phyloP scores from a whole-genome alignment of 2,113 vertebrate genomes.

The Chamaetylas fuelleborni region DNA sequence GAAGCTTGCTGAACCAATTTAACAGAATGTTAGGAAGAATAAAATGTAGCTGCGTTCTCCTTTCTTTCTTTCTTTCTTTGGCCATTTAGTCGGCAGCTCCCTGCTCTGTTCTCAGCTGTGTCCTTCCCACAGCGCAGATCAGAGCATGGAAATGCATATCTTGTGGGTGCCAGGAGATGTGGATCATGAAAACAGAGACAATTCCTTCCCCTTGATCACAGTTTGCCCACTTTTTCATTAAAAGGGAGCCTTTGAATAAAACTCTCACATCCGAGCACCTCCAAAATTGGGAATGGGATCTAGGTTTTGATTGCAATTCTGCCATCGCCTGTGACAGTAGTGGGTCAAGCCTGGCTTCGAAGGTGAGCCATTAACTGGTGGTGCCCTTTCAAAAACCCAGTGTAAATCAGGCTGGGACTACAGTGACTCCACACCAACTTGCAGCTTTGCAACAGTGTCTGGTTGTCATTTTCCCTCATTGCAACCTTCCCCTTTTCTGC shows the following conservation, averaged over 20 bases:
- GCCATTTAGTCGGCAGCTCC: constrained; percentile 62
- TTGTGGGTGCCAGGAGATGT: constrained; percentile 65
- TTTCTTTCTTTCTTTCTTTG: constrained; percentile 49
- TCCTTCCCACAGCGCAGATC: constrained; percentile 64
- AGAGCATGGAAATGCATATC: constrained; percentile 73
- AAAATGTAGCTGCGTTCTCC: constrained; percentile 12
- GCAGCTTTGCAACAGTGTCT: not conserved
- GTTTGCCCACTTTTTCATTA: constrained; percentile 63
- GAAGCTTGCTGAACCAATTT: constrained; percentile 60
- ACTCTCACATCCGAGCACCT: constrained; percentile 12
- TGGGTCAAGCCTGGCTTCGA: not conserved
- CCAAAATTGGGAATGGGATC: constrained; percentile 23
- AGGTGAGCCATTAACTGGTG: not conserved
- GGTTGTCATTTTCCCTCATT: not conserved
- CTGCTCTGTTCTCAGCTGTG: constrained; percentile 72
- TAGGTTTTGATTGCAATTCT: constrained; percentile 38
- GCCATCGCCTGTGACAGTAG: not conserved
- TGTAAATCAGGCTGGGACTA: not conserved
- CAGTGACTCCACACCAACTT: not conserved
- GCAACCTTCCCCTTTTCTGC: not conserved
- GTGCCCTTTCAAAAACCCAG: not conserved
- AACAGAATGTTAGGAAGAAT: constrained; percentile 32
- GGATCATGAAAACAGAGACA: constrained; percentile 68
- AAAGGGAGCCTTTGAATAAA: constrained; percentile 51
- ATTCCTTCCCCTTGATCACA: constrained; percentile 64